These are phyloP conservation scores for Tachyglossus aculeatus DNA, from an alignment of 2,797 vertebrate species.

Conservation along the genomic window DNA sequence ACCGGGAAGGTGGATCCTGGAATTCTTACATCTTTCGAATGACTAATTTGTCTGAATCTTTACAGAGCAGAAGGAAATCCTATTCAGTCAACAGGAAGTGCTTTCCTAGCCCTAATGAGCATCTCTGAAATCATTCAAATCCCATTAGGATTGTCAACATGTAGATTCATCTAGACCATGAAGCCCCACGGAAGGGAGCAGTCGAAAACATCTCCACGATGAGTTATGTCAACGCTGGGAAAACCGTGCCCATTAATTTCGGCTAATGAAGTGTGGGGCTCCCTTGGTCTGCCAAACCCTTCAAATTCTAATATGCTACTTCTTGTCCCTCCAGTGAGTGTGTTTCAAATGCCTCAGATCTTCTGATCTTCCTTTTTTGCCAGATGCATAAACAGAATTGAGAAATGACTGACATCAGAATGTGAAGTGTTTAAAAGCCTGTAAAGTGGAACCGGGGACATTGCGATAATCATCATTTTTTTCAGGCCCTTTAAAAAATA, in stretches of 20 bases:
- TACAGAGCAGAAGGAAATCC: no score
- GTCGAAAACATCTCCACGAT: background rate
- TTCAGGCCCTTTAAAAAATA: background rate
- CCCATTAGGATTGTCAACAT: no score
- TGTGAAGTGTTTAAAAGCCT: background rate
- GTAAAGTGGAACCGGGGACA: background rate
- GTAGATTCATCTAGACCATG: no score
- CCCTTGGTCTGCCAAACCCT: background rate
- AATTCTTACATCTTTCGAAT: no score
- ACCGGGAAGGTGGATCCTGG: no score
- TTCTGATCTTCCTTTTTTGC: background rate
- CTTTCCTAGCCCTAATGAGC: no score
- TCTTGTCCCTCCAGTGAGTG: no score
- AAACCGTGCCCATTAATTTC: background rate
- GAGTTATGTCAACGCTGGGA: background rate
- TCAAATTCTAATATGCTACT: background rate
- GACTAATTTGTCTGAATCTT: no score
- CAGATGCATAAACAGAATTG: background rate
- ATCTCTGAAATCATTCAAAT: no score
- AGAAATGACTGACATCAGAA: background rate
- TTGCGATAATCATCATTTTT: background rate
- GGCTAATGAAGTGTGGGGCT: background rate
- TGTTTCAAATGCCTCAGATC: background rate
- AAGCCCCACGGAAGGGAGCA: no score
- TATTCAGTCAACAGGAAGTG: no score